Percentiles rank a stretch among this genome's conserved stretches.
Evolutionary conservation across 2,113 vertebrate species (phyloP).

Genomic region (Centropus unirufus): DNA sequence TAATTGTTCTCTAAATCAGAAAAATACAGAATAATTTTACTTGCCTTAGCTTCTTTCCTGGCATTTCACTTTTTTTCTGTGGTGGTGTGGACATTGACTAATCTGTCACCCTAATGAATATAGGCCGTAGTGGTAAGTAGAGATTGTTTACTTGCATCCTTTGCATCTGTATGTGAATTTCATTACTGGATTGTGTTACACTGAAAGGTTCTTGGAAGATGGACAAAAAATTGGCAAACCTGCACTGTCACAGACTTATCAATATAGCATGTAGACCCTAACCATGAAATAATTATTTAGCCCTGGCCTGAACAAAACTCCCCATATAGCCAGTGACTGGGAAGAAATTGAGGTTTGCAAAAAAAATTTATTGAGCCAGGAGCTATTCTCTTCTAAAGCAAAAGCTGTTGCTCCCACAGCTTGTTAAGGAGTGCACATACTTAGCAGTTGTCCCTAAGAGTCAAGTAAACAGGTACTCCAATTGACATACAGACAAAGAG

Average conservation of each 20-base stretch:
- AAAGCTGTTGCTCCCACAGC: not conserved
- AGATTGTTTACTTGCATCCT: constrained; percentile 44
- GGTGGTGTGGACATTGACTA: not conserved
- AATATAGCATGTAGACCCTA: not conserved
- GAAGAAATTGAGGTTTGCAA: not conserved
- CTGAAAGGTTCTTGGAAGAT: constrained; percentile 50
- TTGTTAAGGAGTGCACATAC: not conserved
- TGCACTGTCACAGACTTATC: not conserved
- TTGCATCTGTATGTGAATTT: constrained; percentile 69
- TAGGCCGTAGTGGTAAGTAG: constrained; percentile 1
- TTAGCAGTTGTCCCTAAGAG: not conserved
- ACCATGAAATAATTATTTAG: not conserved
- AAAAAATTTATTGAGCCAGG: rapidly evolving
- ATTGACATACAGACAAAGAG: not conserved
- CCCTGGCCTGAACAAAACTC: not conserved
- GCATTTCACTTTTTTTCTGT: not conserved
- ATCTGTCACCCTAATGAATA: constrained; percentile 49
- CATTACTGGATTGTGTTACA: constrained; percentile 23
- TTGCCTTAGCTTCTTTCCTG: constrained; percentile 21
- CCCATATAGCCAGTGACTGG: rapidly evolving
- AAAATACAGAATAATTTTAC: constrained; percentile 11
- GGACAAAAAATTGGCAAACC: constrained; percentile 31
- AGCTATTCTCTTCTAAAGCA: not conserved
- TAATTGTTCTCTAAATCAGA: constrained; percentile 3
- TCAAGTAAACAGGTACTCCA: not conserved